phyloP scores from a whole-genome alignment of 2,113 vertebrate species.

The Amphiprion ocellaris region DNA sequence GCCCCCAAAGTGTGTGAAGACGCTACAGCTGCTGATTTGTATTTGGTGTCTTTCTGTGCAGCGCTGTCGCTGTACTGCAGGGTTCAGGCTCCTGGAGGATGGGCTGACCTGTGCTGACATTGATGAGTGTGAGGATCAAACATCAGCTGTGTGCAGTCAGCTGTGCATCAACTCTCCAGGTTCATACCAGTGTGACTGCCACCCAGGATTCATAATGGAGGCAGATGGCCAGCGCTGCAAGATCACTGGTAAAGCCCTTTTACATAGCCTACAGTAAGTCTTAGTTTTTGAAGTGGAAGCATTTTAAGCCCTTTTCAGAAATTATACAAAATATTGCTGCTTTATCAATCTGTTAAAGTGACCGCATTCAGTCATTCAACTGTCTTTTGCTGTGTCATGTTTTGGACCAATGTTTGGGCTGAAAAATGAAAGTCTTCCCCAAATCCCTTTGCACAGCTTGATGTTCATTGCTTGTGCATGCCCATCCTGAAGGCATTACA shows the following conservation, averaged over 20 bases:
- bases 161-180: constrained; percentile 86
- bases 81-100: constrained; percentile 82
- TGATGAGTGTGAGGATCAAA: constrained; percentile 84
- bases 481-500: too few relatives aligned
- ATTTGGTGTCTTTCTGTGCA: constrained; percentile 51
- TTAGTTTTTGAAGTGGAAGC: too few relatives aligned
- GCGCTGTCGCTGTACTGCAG: constrained; percentile 87
- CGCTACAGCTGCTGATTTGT: neutral
- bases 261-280: too few relatives aligned
- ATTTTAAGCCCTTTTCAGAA: too few relatives aligned
- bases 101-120: constrained; percentile 84
- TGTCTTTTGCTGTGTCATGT: too few relatives aligned
- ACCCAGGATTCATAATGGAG: constrained; percentile 87
- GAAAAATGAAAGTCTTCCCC: too few relatives aligned
- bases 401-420: too few relatives aligned
- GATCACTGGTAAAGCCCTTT: constrained; percentile 83
- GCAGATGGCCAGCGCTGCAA: constrained; percentile 85
- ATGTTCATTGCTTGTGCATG: too few relatives aligned
- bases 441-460: too few relatives aligned
- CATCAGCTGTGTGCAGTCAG: constrained; percentile 86
- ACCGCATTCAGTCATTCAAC: too few relatives aligned
- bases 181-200: constrained; percentile 88
- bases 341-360: too few relatives aligned
- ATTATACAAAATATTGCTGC: too few relatives aligned
- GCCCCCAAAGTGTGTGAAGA: neutral